Evolutionary conservation across 2,113 vertebrate genomes (phyloP).

Genomic region (Drymodes brunneopygia): DNA sequence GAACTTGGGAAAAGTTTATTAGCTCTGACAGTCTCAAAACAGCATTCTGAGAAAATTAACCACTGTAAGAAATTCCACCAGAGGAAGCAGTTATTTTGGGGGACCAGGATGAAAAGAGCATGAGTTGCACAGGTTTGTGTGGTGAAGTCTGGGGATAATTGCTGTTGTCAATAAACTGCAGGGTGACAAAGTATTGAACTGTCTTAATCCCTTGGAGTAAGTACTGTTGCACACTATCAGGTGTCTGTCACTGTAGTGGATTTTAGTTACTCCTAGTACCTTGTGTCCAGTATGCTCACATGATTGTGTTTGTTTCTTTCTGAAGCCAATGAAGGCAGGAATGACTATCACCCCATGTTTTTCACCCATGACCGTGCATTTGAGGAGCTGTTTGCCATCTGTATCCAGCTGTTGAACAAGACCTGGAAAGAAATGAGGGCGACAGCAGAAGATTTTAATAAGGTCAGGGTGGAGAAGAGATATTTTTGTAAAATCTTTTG

Average conservation of each 20-base stretch:
- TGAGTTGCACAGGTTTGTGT: neutral
- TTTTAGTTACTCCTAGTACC: neutral
- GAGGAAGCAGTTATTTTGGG: neutral
- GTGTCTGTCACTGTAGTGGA: neutral
- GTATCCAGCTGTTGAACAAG: constrained; percentile 96
- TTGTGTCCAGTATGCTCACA: neutral
- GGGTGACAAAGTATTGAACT: neutral
- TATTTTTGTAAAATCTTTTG: neutral
- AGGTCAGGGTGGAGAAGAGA: constrained; percentile 74
- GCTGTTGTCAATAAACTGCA: neutral
- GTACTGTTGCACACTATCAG: neutral
- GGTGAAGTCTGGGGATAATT: neutral
- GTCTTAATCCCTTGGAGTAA: neutral
- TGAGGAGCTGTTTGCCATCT: constrained; percentile 96
- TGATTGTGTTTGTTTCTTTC: neutral
- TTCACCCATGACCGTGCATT: constrained; percentile 97
- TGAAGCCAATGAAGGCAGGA: constrained; percentile 93
- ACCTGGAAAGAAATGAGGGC: constrained; percentile 99
- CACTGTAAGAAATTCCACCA: neutral
- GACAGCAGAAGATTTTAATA: constrained; percentile 96
- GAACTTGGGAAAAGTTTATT: neutral
- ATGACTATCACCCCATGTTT: constrained; percentile 99
- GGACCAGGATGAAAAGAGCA: neutral
- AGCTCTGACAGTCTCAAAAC: neutral
- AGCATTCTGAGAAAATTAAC: neutral